These are phyloP conservation scores for Egretta garzetta DNA, from an alignment of 2,113 vertebrate genomes.

Conservation along the genomic window DNA sequence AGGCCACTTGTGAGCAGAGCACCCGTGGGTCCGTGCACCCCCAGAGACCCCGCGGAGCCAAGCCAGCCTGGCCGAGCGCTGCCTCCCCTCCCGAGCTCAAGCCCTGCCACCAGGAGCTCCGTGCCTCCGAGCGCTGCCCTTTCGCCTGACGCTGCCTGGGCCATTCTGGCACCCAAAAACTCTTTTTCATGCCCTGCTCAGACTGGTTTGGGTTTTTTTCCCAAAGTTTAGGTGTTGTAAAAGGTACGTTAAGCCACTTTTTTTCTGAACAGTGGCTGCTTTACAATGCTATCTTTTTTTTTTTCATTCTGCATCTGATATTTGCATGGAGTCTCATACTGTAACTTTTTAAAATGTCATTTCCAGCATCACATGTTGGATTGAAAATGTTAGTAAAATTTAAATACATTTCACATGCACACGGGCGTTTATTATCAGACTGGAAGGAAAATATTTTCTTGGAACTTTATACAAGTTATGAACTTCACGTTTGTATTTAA, in stretches of 20 bases:
- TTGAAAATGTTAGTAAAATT: conserved; percentile 6
- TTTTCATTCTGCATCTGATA: neutral
- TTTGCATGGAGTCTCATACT: fast-evolving
- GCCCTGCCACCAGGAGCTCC: neutral
- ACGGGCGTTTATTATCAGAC: neutral
- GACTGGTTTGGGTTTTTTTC: fast-evolving
- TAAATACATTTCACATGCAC: neutral
- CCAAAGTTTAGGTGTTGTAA: neutral
- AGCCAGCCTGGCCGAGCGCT: neutral
- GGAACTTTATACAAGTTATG: neutral
- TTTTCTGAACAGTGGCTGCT: neutral
- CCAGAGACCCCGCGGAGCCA: fast-evolving
- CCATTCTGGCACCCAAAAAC: fast-evolving
- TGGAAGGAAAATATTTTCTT: neutral
- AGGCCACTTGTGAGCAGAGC: fast-evolving
- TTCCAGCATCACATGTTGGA: neutral
- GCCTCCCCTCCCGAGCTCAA: too few species aligned
- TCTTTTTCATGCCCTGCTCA: too few species aligned
- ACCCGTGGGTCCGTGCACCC: fast-evolving
- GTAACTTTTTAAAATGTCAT: neutral
- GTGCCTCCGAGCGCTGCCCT: too few species aligned
- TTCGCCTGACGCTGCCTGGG: too few species aligned
- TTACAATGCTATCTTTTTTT: neutral
- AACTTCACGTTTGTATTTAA: neutral
- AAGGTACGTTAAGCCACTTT: neutral